A percentile compares a stretch with the other conserved stretches of the same genome.
Conservation (phyloP, 2,797 vertebrate species). For the Melanotaenia pygmaea region DNA sequence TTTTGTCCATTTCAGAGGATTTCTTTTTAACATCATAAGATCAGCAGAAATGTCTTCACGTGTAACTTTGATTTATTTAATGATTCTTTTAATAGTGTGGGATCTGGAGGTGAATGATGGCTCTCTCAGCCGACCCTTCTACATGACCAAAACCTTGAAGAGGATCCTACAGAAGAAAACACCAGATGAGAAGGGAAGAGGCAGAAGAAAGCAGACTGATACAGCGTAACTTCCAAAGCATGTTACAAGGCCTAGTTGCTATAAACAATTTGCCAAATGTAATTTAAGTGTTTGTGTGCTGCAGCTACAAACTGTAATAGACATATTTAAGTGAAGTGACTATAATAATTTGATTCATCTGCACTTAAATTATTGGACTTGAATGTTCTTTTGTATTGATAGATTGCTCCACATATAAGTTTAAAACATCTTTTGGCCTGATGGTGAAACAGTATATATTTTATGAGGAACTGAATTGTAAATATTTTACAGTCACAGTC, state of each 20-base stretch:
- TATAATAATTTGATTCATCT: background rate
- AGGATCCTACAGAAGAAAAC: slow-evolving; percentile 76
- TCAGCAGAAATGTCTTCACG: background rate
- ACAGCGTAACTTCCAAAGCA: slow-evolving; percentile 18
- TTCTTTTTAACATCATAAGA: background rate
- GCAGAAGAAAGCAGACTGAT: slow-evolving; percentile 8
- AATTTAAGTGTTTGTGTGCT: slow-evolving; percentile 9
- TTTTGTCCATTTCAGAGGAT: slow-evolving; percentile 35
- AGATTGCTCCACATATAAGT: background rate
- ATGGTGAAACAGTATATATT: slow-evolving; percentile 22
- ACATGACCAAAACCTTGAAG: slow-evolving; percentile 71
- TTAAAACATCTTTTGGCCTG: background rate
- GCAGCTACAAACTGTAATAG: slow-evolving; percentile 11
- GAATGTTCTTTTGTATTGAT: background rate
- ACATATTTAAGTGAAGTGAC: background rate
- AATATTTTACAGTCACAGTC: slow-evolving; percentile 15
- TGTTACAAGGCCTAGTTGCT: slow-evolving; percentile 8
- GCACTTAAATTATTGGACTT: background rate
- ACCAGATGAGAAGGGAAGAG: slow-evolving; percentile 12
- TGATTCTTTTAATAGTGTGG: slow-evolving; percentile 73
- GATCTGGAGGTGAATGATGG: slow-evolving; percentile 85
- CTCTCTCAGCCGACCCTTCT: slow-evolving; percentile 77
- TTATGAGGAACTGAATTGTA: background rate
- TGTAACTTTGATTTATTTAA: background rate
- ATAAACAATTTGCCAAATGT: slow-evolving; percentile 27